Evolutionary conservation across 2,113 vertebrate species (phyloP).

Genomic region (Poecile atricapillus): DNA sequence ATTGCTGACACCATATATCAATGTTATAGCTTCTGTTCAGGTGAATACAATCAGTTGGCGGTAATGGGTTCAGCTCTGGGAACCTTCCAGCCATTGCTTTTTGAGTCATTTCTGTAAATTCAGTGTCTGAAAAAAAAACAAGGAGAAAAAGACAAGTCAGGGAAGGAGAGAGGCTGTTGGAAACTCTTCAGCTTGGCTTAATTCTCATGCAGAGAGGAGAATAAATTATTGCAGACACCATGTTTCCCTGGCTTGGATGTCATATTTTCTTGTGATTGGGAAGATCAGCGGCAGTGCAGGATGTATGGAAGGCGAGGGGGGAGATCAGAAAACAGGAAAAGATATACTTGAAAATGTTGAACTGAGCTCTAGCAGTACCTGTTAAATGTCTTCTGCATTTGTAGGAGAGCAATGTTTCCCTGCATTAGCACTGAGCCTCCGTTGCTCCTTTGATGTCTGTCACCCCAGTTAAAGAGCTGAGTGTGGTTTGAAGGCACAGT

Average conservation of each 20-base stretch:
- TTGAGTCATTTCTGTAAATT: neutral
- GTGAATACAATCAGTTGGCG: neutral
- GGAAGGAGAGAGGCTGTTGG: neutral
- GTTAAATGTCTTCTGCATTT: neutral
- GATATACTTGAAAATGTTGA: neutral
- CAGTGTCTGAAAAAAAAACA: neutral
- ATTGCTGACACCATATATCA: slow-evolving; percentile 50
- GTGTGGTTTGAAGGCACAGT: neutral
- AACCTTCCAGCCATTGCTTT: neutral
- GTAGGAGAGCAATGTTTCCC: neutral
- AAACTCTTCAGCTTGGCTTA: neutral
- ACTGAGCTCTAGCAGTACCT: neutral
- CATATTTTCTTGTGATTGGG: neutral
- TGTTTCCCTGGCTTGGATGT: neutral
- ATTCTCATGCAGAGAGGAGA: neutral
- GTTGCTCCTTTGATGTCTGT: neutral
- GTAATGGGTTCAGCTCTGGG: neutral
- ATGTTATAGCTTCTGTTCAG: slow-evolving; percentile 26
- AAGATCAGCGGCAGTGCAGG: neutral
- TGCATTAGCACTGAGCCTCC: accelerated
- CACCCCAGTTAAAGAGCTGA: neutral
- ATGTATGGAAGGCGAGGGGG: neutral
- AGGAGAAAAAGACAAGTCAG: neutral
- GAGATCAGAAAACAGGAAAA: neutral
- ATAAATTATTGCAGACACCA: neutral